Evolutionary conservation across 2,797 vertebrate species (phyloP), one percentile per base, ranked within the genome.

Genomic region (Aeoliscus strigatus): DNA sequence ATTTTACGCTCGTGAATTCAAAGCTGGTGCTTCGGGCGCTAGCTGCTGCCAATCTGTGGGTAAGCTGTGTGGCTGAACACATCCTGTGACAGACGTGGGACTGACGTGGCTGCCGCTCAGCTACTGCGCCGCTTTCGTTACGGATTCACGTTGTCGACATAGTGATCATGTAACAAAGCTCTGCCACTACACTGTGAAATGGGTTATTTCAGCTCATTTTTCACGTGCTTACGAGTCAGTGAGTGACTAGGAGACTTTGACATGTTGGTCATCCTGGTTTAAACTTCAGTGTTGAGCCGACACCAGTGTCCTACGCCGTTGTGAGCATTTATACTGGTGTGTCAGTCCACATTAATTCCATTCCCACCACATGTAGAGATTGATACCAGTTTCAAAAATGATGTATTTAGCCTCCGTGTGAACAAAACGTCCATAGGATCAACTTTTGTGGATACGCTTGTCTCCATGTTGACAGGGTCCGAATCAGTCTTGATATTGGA

Each of bases 131-230:
- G 32, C 10, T n/a, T 13, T 29, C 28, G 12, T 12, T 29, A 8
- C 7, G 7, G 6, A 78, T 77, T 72, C 70, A 42, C 75, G 76
- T 66, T 79, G 60, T 59, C 24, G 57, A 75, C 64, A 58, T 42
- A 31, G 36, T 80, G 72, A 80, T 76, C 79, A 70, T 66, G 60
- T 70, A 71, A 59, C 60, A 53, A 44, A 72, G 79, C 69, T 76
- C 70, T 74, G 69, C 60, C 68, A 67, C 39, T 36, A 64, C 60
- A 40, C 60, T 34, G 67, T 55, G 68, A 83, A 81, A 77, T 50
- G 62, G 59, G 73, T 83, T 82, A 81, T 81, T 81, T 77, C 35
- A 4, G 68, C 55, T 66, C 42, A 83, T 85, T 77, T 70, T 76
- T 41, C 68, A 79, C 18, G 54, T 63, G 51, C 51, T 39, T 48